Conservation (phyloP, 2,888 invertebrate species). For the Taenaris catops region DNA sequence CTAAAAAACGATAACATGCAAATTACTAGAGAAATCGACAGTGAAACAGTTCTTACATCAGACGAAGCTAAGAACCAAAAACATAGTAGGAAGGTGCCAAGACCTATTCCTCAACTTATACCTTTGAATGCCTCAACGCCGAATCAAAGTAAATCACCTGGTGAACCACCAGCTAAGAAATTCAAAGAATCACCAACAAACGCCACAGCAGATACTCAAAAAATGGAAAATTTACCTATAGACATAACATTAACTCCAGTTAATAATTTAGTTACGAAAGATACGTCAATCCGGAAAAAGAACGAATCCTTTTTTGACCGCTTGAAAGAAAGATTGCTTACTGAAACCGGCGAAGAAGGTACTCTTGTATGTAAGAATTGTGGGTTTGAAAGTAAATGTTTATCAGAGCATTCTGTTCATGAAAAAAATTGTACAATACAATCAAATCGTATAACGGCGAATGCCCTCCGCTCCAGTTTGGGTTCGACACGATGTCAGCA, state of each 20-base stretch:
- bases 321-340: slow-evolving; percentile 86
- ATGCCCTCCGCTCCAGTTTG: slow-evolving; percentile 63
- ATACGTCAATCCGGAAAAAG: slow-evolving; percentile 72
- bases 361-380: slow-evolving; percentile 85
- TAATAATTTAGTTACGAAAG: slow-evolving; percentile 39
- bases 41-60: slow-evolving; percentile 37
- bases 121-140: slow-evolving; percentile 80
- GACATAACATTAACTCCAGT: slow-evolving; percentile 51
- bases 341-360: slow-evolving; percentile 82
- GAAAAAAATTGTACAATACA: slow-evolving; percentile 83
- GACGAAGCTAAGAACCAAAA: slow-evolving; percentile 50
- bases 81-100: slow-evolving; percentile 56
- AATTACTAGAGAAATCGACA: slow-evolving; percentile 35
- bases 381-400: slow-evolving; percentile 88
- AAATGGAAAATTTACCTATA: slow-evolving; percentile 39
- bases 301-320: slow-evolving; percentile 91
- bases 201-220: slow-evolving; percentile 28
- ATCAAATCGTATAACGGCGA: slow-evolving; percentile 53
- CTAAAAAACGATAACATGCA: slow-evolving; percentile 40
- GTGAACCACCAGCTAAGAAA: slow-evolving; percentile 66
- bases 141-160: slow-evolving; percentile 52
- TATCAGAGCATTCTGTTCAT: slow-evolving; percentile 90
- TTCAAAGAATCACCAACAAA: slow-evolving; percentile 44
- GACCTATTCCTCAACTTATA: slow-evolving; percentile 88
- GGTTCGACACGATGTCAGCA: slow-evolving; percentile 91